Percentiles rank a stretch among this genome's conserved stretches.
phyloP scores from a whole-genome alignment of 2,888 invertebrate genomes.

The Dicyrtoma fusca region DNA sequence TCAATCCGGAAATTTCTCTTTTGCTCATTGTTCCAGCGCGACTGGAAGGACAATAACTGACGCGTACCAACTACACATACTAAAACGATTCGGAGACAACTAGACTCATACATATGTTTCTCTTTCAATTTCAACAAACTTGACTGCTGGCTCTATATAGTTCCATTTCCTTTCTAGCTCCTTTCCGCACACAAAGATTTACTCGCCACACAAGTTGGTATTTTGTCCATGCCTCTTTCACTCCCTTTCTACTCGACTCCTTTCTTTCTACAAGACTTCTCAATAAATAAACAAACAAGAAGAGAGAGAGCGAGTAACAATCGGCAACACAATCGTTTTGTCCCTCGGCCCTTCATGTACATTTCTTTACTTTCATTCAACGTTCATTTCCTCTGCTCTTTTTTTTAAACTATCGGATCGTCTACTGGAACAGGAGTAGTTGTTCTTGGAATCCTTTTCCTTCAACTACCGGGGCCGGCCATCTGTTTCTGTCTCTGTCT shows the following conservation, averaged over 20 bases:
- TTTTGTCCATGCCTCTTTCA: too few relatives aligned
- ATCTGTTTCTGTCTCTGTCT: constrained; percentile 3
- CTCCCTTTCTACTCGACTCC: too few relatives aligned
- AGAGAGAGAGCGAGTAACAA: constrained; percentile 1
- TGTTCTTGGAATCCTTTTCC: not conserved
- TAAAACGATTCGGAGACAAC: too few relatives aligned
- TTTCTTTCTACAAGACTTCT: constrained; percentile 1
- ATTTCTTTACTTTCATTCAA: constrained; percentile 9
- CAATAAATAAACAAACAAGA: constrained; percentile 21
- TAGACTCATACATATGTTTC: too few relatives aligned
- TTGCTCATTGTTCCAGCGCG: constrained; percentile 18
- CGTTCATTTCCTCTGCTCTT: not conserved
- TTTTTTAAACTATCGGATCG: too few relatives aligned
- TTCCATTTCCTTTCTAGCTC: constrained; percentile 16
- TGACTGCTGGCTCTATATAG: not conserved
- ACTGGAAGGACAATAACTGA: constrained; percentile 8
- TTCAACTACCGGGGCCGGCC: not conserved
- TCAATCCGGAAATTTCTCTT: constrained; percentile 23
- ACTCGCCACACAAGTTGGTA: not conserved
- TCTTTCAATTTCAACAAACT: too few relatives aligned
- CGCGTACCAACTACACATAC: too few relatives aligned
- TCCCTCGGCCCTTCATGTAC: constrained; percentile 13
- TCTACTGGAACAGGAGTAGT: too few relatives aligned
- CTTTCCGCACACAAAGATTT: constrained; percentile 9
- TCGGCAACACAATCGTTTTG: constrained; percentile 10